Conservation (phyloP, 2,888 invertebrate genomes). For the Creontiades dilutus region DNA sequence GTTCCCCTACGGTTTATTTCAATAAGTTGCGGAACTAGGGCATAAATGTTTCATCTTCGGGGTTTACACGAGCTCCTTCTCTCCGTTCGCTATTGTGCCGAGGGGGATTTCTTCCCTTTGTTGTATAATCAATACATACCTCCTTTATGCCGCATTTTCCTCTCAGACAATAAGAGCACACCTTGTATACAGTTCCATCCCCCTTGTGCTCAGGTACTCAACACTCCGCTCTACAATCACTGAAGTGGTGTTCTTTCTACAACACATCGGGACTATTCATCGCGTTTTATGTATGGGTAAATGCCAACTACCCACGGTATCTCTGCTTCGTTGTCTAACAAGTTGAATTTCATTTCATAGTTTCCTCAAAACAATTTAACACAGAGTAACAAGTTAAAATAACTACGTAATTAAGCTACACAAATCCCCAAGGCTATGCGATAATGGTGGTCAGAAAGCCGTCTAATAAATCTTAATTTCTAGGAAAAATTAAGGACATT, state of each 20-base stretch:
- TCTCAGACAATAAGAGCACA: background rate
- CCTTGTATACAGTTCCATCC: conserved; percentile 29
- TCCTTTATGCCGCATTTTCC: conserved; percentile 31
- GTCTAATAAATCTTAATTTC: no score
- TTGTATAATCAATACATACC: conserved; percentile 47
- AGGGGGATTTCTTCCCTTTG: conserved; percentile 11
- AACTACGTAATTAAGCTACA: no score
- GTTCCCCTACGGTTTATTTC: conserved; percentile 10
- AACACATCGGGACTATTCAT: background rate
- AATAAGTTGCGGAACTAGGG: conserved; percentile 47
- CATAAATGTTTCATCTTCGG: conserved; percentile 51
- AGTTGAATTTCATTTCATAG: no score
- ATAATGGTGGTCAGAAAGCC: no score
- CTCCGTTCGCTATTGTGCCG: conserved; percentile 18
- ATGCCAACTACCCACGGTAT: no score
- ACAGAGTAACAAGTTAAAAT: no score
- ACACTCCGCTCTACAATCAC: background rate
- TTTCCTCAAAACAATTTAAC: no score
- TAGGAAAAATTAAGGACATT: no score
- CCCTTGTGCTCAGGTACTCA: background rate
- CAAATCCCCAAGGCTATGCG: no score
- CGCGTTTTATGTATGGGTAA: no score
- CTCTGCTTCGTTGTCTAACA: no score
- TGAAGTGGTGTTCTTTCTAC: background rate
- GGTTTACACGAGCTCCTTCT: conserved; percentile 31